Base-by-base conservation (phyloP, 2,113 vertebrate genomes). In the Salvelinus namaycush region DNA sequence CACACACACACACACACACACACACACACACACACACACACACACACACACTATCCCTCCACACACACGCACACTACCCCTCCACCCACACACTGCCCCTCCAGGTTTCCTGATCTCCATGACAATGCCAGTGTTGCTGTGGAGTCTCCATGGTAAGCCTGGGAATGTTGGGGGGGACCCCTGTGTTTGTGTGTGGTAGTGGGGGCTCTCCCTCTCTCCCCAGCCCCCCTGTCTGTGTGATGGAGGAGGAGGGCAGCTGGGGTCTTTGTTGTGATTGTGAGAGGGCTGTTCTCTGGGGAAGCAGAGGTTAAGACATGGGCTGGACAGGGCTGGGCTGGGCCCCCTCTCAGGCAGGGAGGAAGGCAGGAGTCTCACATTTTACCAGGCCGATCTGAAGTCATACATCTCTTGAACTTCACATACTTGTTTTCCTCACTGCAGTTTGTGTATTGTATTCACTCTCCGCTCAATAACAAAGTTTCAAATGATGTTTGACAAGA, bases 71-170 rank as follows among this genome's bases (percentile, higher is more conserved):
- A n/a, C 20, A 22, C 54, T 6, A 57, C 54, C 16, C 16, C 54
- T 57, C 54, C 54, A 57, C 54, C 16, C 73, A 77, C 76, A 84
- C 75, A 76, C 9, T 44, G 9, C 79, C 76, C 78, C 69, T 84
- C 87, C 82, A 75, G 84, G 83, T 90, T 87, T 89, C 90, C 94
- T 94, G 92, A 95, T 96, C 95, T 95, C 94, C 94, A 96, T 96
- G 93, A 96, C 95, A 96, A 96, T 95, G 84, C 88, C 73, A 5
- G 90, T 89, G 94, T 95, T 94, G 93, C 94, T 88, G 87, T 94
- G 91, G 89, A 82, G 92, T 94, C 90, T 88, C 93, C 91, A 94
- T 94, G 92, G 94, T 94, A 93, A 94, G 92, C 86, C 93, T 92
- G 93, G 89, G 93, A 94, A 94, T 93, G 93, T 88, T 66, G 77